Evolutionary conservation across 2,797 vertebrate genomes (phyloP).

Genomic region (Sternarchorhynchus goeldii): DNA sequence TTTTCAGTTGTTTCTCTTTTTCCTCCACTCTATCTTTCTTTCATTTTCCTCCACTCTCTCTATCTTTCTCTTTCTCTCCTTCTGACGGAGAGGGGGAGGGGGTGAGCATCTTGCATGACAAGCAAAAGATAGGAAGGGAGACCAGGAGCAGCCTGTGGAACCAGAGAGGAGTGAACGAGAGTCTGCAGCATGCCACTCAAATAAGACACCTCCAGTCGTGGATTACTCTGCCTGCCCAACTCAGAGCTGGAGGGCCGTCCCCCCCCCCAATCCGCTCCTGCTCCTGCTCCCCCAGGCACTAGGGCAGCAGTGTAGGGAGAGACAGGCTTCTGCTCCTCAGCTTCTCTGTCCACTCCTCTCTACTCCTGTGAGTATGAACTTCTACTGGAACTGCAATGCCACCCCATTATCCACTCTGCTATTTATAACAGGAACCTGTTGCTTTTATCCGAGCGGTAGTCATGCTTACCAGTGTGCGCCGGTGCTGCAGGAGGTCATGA

Average conservation of each 20-base stretch:
- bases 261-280: not conserved
- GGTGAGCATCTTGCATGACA: constrained; percentile 38
- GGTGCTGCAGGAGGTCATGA: constrained; percentile 3
- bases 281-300: constrained; percentile 40
- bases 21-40: not conserved
- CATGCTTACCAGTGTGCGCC: constrained; percentile 11
- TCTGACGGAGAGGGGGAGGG: constrained; percentile 15
- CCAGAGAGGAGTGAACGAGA: constrained; percentile 40
- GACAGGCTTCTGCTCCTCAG: constrained; percentile 31
- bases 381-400: constrained; percentile 1
- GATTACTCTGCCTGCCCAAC: constrained; percentile 54
- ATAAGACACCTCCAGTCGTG: constrained; percentile 53
- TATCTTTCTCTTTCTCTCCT: constrained; percentile 41
- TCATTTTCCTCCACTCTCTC: constrained; percentile 19
- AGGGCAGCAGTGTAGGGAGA: constrained; percentile 39
- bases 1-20: constrained; percentile 43
- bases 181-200: constrained; percentile 34
- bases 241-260: constrained; percentile 52
- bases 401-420: not conserved
- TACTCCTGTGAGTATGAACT: constrained; percentile 66
- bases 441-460: constrained; percentile 32
- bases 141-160: constrained; percentile 53
- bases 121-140: constrained; percentile 48
- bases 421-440: constrained; percentile 40
- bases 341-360: constrained; percentile 49